Evolutionary conservation across 2,113 vertebrate genomes (phyloP).

Genomic region (Clarias macrocephalus): DNA sequence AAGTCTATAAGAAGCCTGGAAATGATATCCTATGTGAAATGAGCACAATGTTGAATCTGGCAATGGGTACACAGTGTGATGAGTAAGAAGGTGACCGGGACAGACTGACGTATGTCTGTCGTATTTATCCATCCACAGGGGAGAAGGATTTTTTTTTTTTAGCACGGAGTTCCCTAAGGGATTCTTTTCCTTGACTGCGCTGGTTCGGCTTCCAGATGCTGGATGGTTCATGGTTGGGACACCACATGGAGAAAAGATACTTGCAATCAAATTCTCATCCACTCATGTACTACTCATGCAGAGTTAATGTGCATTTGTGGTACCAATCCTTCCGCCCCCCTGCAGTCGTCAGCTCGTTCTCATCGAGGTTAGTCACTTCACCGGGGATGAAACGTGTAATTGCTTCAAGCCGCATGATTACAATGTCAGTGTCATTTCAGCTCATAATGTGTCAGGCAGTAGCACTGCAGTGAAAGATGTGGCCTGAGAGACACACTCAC

Average conservation of each 20-base stretch:
- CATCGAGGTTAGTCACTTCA: conserved; percentile 26
- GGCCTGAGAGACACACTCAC: background rate
- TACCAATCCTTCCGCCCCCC: background rate
- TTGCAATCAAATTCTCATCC: conserved; percentile 53
- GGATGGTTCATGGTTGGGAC: conserved; percentile 62
- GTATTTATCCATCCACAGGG: background rate
- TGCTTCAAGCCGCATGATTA: conserved; percentile 7
- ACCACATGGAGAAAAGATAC: conserved; percentile 57
- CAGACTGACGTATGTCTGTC: background rate
- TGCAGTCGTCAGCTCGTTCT: conserved; percentile 29
- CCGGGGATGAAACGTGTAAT: conserved; percentile 11
- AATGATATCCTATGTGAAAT: conserved; percentile 47
- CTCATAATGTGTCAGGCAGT: conserved; percentile 4
- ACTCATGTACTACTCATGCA: conserved; percentile 34
- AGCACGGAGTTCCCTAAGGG: conserved; percentile 69
- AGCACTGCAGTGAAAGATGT: background rate
- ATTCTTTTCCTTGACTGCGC: conserved; percentile 60
- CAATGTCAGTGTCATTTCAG: conserved; percentile 31
- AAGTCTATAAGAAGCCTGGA: background rate
- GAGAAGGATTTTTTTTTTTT: conserved; percentile 15
- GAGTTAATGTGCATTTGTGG: conserved; percentile 25
- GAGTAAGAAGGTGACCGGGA: conserved; percentile 28
- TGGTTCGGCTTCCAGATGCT: conserved; percentile 64
- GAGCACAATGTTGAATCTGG: conserved; percentile 64
- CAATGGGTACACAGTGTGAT: conserved; percentile 62